phyloP scores from a whole-genome alignment of 2,113 vertebrate species.

The Sigmodon hispidus region DNA sequence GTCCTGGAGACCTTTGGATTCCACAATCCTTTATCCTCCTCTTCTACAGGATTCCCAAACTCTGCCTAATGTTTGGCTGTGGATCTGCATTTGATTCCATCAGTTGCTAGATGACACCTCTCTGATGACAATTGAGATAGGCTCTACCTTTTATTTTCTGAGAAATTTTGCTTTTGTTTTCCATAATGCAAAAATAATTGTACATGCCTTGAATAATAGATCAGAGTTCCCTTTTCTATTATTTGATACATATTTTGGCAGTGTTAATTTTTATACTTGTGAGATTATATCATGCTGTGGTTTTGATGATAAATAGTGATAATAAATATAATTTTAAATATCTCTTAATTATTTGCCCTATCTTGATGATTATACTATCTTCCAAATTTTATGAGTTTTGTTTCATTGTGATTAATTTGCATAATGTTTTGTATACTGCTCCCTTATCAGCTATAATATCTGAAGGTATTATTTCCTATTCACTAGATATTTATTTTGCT shows the following conservation, averaged over 20 bases:
- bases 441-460: neutral
- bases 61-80: too few species aligned
- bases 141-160: neutral
- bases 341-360: neutral
- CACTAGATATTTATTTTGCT: neutral
- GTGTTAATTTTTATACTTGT: neutral
- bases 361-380: neutral
- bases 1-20: too few species aligned
- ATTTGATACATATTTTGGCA: neutral
- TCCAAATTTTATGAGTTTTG: neutral
- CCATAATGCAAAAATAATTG: neutral
- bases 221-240: neutral
- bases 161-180: neutral
- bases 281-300: neutral
- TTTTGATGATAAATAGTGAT: neutral
- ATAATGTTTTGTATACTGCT: neutral
- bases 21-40: too few species aligned
- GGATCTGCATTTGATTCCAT: too few species aligned
- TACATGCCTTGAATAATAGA: neutral
- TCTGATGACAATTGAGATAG: neutral
- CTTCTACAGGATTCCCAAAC: too few species aligned
- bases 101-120: neutral
- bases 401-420: neutral
- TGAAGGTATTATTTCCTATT: neutral
- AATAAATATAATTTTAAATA: neutral